phyloP scores from a whole-genome alignment of 2,797 vertebrate genomes.

The Poecile montanus region DNA sequence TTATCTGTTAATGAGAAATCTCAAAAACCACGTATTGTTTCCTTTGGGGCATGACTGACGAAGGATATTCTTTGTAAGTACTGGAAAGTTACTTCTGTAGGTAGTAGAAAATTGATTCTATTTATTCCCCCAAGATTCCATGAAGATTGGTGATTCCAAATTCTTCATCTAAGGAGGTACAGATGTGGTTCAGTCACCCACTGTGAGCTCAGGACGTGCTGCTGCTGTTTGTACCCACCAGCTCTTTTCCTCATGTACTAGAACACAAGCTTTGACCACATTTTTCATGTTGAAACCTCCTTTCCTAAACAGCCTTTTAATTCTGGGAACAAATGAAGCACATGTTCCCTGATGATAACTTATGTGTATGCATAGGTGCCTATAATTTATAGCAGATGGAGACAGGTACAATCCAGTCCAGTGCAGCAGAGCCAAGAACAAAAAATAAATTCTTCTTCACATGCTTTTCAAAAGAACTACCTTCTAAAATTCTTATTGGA shows the following conservation, averaged over 20 bases:
- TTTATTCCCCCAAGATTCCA: neutral
- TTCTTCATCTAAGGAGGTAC: neutral
- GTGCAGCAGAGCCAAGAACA: neutral
- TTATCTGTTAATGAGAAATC: neutral
- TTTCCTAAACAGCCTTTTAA: neutral
- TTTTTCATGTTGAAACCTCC: neutral
- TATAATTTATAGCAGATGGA: neutral
- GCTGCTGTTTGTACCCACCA: neutral
- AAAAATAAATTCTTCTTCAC: neutral
- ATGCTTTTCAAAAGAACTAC: neutral
- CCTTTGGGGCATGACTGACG: neutral
- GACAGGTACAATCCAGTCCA: neutral
- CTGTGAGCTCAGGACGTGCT: neutral
- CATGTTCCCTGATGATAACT: neutral
- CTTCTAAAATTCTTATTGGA: constrained; percentile 18
- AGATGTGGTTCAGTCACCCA: neutral
- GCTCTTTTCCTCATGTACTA: neutral
- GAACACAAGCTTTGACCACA: neutral
- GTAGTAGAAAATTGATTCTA: neutral
- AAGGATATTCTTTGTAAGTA: neutral
- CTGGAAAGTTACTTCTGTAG: constrained; percentile 29
- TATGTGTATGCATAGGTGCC: neutral
- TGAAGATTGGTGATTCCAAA: constrained; percentile 6
- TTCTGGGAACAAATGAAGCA: neutral
- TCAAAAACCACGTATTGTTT: neutral